Percentiles rank a stretch among this genome's conserved stretches.
phyloP scores from a whole-genome alignment of 2,888 invertebrate genomes.

The Conchocele bisecta region DNA sequence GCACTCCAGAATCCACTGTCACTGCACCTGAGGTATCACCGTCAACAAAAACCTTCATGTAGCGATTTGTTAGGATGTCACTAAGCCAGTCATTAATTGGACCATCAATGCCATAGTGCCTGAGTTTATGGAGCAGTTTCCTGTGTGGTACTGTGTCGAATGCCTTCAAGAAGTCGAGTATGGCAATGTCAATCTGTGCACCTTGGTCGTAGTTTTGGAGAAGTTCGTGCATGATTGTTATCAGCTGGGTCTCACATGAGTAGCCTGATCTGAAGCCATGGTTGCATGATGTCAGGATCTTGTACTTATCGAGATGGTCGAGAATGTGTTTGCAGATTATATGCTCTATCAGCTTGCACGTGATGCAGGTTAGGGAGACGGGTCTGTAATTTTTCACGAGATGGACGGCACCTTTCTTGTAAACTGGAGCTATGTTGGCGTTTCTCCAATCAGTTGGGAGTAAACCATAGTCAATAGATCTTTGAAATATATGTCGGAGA shows the following conservation, averaged over 20 bases:
- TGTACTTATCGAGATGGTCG: no score
- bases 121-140: slow-evolving; percentile 39
- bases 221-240: slow-evolving; percentile 39
- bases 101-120: slow-evolving; percentile 33
- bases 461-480: no score
- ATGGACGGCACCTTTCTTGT: slow-evolving; percentile 45
- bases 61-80: slow-evolving; percentile 28
- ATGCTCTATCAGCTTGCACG: no score
- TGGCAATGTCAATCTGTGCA: slow-evolving; percentile 34
- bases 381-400: slow-evolving; percentile 23
- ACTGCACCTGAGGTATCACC: slow-evolving; percentile 18
- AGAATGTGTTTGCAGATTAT: no score
- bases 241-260: slow-evolving; percentile 51
- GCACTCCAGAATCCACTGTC: slow-evolving; percentile 28
- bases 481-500: slow-evolving; percentile 10
- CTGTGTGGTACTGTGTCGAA: slow-evolving; percentile 45
- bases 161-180: slow-evolving; percentile 42
- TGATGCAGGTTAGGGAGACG: no score
- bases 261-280: no score
- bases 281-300: no score
- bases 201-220: slow-evolving; percentile 14
- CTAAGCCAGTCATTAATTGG: slow-evolving; percentile 22
- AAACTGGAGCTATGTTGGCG: slow-evolving; percentile 37
- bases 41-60: slow-evolving; percentile 17
- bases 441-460: slow-evolving; percentile 38